A percentile compares a stretch with the other conserved stretches of the same genome.
Conservation (phyloP, 2,113 vertebrate genomes). For the Chloroceryle aenea region DNA sequence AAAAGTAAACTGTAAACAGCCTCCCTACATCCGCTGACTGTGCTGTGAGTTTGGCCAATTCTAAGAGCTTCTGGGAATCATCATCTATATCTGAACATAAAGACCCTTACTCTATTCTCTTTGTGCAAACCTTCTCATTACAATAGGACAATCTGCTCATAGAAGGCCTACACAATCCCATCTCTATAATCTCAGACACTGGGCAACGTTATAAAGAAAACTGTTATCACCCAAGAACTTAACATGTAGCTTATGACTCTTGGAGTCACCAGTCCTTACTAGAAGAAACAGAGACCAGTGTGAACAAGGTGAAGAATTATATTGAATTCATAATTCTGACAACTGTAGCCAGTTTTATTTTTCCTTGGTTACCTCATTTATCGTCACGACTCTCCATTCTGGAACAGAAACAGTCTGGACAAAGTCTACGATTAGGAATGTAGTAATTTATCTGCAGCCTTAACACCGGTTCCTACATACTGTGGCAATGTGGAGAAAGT, state of each 20-base stretch:
- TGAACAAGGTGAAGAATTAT: neutral
- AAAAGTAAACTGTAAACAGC: neutral
- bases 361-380: neutral
- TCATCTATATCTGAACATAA: neutral
- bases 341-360: neutral
- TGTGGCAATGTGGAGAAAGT: neutral
- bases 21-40: neutral
- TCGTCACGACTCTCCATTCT: neutral
- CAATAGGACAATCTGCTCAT: neutral
- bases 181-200: neutral
- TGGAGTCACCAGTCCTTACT: neutral
- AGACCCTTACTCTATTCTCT: neutral
- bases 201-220: constrained; percentile 11
- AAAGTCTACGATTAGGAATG: neutral
- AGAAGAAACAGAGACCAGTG: neutral
- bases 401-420: neutral
- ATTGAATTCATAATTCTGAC: neutral
- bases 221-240: neutral
- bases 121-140: neutral
- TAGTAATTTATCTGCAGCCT: neutral
- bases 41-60: neutral
- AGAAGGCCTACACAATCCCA: neutral
- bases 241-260: neutral
- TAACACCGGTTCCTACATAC: neutral
- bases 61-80: neutral